phyloP scores from a whole-genome alignment of 2,888 invertebrate genomes.

The Xestia c-nigrum region DNA sequence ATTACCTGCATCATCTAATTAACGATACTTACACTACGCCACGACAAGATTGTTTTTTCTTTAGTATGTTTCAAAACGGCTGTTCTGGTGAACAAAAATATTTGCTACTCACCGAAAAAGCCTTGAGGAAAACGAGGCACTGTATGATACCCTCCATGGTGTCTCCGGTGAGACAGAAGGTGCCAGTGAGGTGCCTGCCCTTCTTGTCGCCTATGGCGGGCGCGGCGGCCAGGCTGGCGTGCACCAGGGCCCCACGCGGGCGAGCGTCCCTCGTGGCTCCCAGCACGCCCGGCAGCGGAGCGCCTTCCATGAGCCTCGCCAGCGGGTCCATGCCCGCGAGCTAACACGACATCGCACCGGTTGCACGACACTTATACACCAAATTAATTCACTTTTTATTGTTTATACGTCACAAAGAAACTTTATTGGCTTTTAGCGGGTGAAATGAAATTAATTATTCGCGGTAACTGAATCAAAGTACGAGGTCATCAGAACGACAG shows the following conservation, averaged over 20 bases:
- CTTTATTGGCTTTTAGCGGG: background rate
- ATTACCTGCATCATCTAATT: slow-evolving; percentile 13
- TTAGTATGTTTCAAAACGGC: background rate
- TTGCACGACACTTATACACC: slow-evolving; percentile 35
- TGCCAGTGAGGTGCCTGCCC: slow-evolving; percentile 96
- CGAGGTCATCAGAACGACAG: slow-evolving; percentile 31
- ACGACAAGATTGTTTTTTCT: background rate
- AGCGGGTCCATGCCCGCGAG: slow-evolving; percentile 93
- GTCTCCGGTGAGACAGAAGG: slow-evolving; percentile 97
- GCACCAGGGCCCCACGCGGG: slow-evolving; percentile 93
- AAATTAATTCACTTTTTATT: slow-evolving; percentile 37
- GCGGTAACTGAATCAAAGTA: slow-evolving; percentile 33
- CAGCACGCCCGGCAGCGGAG: slow-evolving; percentile 91
- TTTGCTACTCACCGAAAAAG: slow-evolving; percentile 95
- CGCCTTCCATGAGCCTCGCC: slow-evolving; percentile 95
- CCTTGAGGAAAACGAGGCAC: slow-evolving; percentile 97
- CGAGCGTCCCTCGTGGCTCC: slow-evolving; percentile 90
- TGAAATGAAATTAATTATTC: slow-evolving; percentile 18
- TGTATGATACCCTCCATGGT: slow-evolving; percentile 98
- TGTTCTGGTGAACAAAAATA: background rate
- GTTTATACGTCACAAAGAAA: slow-evolving; percentile 13
- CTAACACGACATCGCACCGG: slow-evolving; percentile 65
- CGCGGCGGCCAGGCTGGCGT: slow-evolving; percentile 94
- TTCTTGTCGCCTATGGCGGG: slow-evolving; percentile 93
- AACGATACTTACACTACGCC: background rate